Conservation (phyloP, 1,140 invertebrate species). For the Drosophila hydei region DNA sequence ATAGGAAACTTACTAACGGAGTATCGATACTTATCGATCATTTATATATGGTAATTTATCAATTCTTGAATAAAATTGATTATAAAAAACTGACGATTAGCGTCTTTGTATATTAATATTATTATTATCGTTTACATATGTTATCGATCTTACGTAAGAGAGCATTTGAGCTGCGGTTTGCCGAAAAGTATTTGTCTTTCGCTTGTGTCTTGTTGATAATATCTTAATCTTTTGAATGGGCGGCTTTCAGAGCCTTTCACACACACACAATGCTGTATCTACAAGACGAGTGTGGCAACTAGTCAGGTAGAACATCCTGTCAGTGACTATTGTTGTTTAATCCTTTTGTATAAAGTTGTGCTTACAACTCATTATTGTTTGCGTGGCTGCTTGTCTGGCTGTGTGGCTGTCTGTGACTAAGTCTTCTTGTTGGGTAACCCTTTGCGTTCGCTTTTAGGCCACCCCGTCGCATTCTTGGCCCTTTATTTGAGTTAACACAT, state of each 20-base stretch:
- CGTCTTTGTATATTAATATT: too few species aligned
- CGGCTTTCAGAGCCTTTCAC: constrained; percentile 20
- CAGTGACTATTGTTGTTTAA: constrained; percentile 73
- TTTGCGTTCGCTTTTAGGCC: not conserved
- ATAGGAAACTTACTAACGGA: too few species aligned
- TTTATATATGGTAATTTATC: too few species aligned
- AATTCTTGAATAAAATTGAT: too few species aligned
- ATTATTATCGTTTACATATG: too few species aligned
- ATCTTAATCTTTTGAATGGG: constrained; percentile 49
- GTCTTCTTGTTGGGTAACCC: not conserved
- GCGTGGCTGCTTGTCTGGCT: constrained; percentile 25
- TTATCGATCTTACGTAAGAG: not conserved
- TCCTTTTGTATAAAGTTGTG: constrained; percentile 76
- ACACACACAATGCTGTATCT: not conserved
- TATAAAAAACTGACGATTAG: too few species aligned
- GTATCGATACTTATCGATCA: too few species aligned
- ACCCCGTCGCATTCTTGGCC: not conserved
- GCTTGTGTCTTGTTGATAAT: constrained; percentile 26
- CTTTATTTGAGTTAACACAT: constrained; percentile 46
- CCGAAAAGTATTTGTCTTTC: not conserved
- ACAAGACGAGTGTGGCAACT: constrained; percentile 10
- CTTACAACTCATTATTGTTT: constrained; percentile 78
- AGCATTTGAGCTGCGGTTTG: constrained; percentile 18
- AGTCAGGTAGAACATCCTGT: constrained; percentile 30
- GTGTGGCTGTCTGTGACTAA: constrained; percentile 23